Evolutionary conservation across 2,888 invertebrate species (phyloP), one percentile per base, ranked within the genome.

Genomic region (Hybos culiciformis): DNA sequence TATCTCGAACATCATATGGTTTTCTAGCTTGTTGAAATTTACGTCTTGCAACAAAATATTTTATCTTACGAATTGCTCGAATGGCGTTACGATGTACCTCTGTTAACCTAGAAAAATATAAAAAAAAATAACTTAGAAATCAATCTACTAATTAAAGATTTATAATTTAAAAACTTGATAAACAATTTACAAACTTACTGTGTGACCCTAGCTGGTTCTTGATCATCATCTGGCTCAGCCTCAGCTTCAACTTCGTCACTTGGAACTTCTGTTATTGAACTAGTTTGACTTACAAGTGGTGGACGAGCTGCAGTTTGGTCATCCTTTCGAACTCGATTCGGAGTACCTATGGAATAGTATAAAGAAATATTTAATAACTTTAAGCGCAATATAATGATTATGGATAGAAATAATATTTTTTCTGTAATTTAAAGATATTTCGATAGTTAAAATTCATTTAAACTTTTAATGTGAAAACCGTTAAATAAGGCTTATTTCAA

Each of bases 1-100:
- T 84, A 62, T 86, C 85, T 34, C 85, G 69, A 2, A 86, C 85
- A 61, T 86, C 86, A 61, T 86, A 86, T 2, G 86, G 86, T 61
- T 85, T 85, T 48, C 84, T 69, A 4, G 85, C 84, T 65, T 85
- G 84, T 63, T 81, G 81, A 61, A 83, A 83, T 63, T 83, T 83
- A 55, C 82, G 65, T 51, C 82, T 68, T 4, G 83, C 82, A 14
- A 83, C 83, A 66, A 83, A 83, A 63, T 83, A 83, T 61, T 82
- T 81, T 53, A 83, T 83, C 70, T 83, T 81, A 49, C 83, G 67
- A 50, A 84, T 80, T 39, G 83, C 83, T 50, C 83, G 69, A 52
- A 83, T 83, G 48, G 82, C 82, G 56, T 80, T 79, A 57, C 78
- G 77, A 61, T 83, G 83, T 45, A 78, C 77, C 56, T 82, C 81